Base-by-base conservation (phyloP, 2,797 vertebrate genomes). In the Sebastiscus albofasciatus region DNA sequence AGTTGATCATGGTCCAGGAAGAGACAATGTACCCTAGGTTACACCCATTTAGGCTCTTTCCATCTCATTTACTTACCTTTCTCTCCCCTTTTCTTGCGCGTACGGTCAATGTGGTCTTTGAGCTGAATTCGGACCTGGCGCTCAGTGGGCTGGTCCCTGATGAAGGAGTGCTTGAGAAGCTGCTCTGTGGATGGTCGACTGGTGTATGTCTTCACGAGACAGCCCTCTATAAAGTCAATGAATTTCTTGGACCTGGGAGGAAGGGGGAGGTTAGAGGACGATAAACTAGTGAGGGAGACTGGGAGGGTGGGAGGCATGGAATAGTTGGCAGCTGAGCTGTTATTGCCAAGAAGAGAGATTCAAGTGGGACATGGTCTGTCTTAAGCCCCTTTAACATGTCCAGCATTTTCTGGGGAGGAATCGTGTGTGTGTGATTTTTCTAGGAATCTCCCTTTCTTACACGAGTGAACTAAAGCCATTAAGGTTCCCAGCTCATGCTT, bases 41-140 rank as follows among this genome's bases (percentile, higher is more conserved):
- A 62, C 13, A 39, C 33, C 11, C 42, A 26, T 73, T 54, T 12
- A 42, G 12, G 3, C 42, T 34, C 46, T 61, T 68, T 31, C 10
- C 14, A 42, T 36, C 13, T 65, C 13, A 22, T 69, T 27, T 58
- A 11, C 92, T 77, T 75, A 97, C 97, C 97, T 91, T 98, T 98
- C 89, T 98, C 97, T 5, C 97, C 97, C 0, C 97, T 94, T 78
- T 98, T 98, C 94, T 98, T 98, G 87, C 97, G 96, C 0, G 97
- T 98, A 16, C 97, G 96, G 90, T 99, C 97, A 1, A 98, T 98
- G 69, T 98, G 97, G 92, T 99, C 97, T 91, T 98, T 98, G 26
- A 98, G 97, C 92, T 99, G 97, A 93, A 99, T 98, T 89, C 97
- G 96, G 85, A 98, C 97, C 91, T 99, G 97, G 18, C 97, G 94